Conservation (phyloP, 2,113 vertebrate species). For the Xiphophorus couchianus region DNA sequence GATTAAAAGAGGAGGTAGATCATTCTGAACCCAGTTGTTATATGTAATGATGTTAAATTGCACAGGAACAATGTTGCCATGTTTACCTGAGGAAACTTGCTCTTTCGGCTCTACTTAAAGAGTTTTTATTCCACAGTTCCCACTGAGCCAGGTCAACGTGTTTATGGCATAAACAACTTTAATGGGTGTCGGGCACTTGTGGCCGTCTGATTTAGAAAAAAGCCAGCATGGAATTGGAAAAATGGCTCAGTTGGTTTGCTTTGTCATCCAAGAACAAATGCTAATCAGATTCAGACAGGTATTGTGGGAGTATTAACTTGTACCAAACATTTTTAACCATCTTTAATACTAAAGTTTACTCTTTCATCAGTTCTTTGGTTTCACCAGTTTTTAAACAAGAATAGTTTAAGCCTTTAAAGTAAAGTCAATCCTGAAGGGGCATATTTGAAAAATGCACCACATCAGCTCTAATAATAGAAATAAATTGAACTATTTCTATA, state of each 20-base stretch:
- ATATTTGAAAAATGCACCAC: no score
- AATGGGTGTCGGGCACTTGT: neutral
- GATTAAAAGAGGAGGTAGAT: neutral
- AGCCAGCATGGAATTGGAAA: neutral
- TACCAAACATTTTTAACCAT: neutral
- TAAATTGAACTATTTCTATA: neutral
- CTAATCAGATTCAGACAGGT: neutral
- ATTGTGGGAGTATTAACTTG: neutral
- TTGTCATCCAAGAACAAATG: conserved; percentile 13
- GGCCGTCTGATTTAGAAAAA: neutral
- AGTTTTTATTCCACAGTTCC: neutral
- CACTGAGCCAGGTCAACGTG: neutral
- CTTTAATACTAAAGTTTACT: neutral
- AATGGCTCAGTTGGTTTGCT: neutral
- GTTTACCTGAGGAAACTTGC: neutral
- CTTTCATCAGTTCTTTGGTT: neutral
- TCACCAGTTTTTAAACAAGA: neutral
- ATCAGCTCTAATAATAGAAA: neutral
- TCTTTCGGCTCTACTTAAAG: neutral
- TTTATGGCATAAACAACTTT: neutral
- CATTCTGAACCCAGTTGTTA: neutral
- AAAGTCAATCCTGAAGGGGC: neutral
- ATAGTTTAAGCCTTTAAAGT: neutral
- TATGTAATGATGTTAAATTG: neutral
- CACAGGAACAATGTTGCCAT: neutral